Percentiles rank a stretch among this genome's conserved stretches.
Evolutionary conservation across 64 coral and sea anemone species (phyloP).

Genomic region (Montipora capricornis): DNA sequence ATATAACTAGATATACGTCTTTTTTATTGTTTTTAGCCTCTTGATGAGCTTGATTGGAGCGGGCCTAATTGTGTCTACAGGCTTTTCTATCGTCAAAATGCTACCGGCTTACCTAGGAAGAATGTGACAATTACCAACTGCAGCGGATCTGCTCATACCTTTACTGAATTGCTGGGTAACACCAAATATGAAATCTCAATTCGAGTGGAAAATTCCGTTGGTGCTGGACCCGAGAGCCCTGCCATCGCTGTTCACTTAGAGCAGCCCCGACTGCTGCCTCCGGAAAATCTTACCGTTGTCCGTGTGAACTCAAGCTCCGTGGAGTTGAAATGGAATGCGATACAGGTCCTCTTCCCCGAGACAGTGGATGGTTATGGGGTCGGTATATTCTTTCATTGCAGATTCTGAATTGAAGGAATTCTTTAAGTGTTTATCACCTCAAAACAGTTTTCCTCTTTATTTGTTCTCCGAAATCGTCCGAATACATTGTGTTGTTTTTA

Average conservation of each 20-base stretch:
- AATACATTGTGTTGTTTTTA: too few species aligned
- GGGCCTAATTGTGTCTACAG: too few species aligned
- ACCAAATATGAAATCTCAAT: conserved; percentile 4
- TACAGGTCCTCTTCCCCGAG: background rate
- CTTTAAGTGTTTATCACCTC: too few species aligned
- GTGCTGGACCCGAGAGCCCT: conserved; percentile 32
- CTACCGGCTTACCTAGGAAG: too few species aligned
- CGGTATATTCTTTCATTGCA: background rate
- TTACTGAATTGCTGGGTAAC: background rate
- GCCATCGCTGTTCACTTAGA: conserved; percentile 6
- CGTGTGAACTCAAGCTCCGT: conserved; percentile 12
- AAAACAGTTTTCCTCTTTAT: too few species aligned
- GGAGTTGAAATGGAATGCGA: background rate
- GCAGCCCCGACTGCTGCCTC: background rate
- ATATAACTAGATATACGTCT: too few species aligned
- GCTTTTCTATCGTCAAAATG: too few species aligned
- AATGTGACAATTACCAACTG: too few species aligned
- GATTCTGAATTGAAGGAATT: too few species aligned
- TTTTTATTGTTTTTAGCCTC: too few species aligned
- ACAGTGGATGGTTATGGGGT: conserved; percentile 25
- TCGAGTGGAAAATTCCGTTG: conserved; percentile 4
- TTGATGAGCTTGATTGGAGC: too few species aligned
- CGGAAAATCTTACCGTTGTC: background rate
- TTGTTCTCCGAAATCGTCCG: too few species aligned
- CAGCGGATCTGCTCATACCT: background rate